These are phyloP conservation scores for Cecropterus lyciades DNA, from an alignment of 1,140 invertebrate genomes.

Conservation along the genomic window DNA sequence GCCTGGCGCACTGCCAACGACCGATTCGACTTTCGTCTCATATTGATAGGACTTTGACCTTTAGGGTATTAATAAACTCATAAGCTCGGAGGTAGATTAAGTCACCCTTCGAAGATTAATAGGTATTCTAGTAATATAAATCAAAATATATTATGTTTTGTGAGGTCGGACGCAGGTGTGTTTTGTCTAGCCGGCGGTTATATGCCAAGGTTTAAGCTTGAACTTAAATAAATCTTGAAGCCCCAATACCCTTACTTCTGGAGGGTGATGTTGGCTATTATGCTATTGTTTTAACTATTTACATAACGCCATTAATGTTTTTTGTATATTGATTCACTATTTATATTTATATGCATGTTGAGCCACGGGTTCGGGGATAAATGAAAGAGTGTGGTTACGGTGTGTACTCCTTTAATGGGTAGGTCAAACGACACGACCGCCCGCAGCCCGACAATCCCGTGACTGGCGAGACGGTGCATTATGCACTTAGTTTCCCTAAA, in stretches of 20 bases:
- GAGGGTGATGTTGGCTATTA: too few species aligned
- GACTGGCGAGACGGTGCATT: too few species aligned
- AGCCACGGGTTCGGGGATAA: too few species aligned
- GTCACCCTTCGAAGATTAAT: constrained; percentile 4
- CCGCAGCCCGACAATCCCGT: too few species aligned
- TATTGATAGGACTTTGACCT: constrained; percentile 15
- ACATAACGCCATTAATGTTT: too few species aligned
- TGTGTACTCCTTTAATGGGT: too few species aligned
- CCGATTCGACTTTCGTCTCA: constrained; percentile 1
- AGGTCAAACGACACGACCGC: too few species aligned
- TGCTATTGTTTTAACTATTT: too few species aligned
- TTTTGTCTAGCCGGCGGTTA: constrained; percentile 11
- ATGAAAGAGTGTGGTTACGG: too few species aligned
- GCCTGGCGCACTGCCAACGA: neutral
- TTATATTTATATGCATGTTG: too few species aligned
- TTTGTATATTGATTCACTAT: too few species aligned
- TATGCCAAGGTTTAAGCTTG: neutral
- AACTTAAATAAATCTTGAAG: neutral
- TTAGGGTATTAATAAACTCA: constrained; percentile 13
- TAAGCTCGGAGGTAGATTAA: constrained; percentile 15
- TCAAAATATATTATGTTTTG: constrained; percentile 19
- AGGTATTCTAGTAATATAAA: constrained; percentile 15
- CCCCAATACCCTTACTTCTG: neutral
- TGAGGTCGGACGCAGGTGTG: constrained; percentile 12
- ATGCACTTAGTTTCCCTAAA: too few species aligned